A percentile compares a stretch with the other conserved stretches of the same genome.
phyloP scores from a whole-genome alignment of 2,113 vertebrate genomes.

The Salvelinus namaycush region DNA sequence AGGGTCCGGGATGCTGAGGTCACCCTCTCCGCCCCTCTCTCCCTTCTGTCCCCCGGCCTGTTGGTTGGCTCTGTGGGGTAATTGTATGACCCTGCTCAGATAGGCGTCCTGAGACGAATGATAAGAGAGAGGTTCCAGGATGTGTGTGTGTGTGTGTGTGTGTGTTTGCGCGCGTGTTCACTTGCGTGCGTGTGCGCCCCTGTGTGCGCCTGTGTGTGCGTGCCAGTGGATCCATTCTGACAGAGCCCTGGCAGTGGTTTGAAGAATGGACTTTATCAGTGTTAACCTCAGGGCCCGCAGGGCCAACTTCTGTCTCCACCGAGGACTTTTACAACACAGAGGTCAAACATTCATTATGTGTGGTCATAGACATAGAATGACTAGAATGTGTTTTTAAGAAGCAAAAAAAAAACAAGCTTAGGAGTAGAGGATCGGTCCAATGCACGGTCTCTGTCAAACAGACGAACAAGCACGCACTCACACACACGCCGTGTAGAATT shows the following conservation, averaged over 20 bases:
- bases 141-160: background rate
- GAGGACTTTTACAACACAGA: background rate
- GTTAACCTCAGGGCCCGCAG: background rate
- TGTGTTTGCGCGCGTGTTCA: background rate
- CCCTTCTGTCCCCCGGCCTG: slow-evolving; percentile 12
- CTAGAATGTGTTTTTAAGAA: background rate
- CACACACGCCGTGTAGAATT: background rate
- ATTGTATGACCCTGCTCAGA: slow-evolving; percentile 42
- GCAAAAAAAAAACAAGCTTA: background rate
- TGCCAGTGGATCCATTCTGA: background rate
- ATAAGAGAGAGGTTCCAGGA: slow-evolving; percentile 1
- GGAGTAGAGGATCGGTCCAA: background rate
- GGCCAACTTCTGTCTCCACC: background rate
- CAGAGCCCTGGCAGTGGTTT: background rate
- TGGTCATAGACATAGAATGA: background rate
- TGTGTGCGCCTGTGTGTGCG: background rate
- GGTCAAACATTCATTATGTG: background rate
- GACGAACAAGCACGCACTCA: background rate
- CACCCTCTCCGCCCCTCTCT: slow-evolving; percentile 18
- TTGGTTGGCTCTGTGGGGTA: slow-evolving; percentile 46
- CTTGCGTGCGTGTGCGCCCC: background rate
- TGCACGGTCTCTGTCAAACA: background rate
- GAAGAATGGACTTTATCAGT: background rate
- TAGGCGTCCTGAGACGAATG: background rate
- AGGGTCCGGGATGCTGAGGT: slow-evolving; percentile 49